Evolutionary conservation across 2,888 invertebrate genomes (phyloP), one percentile per base, ranked within the genome.

Genomic region (Leptinotarsa haldemani): DNA sequence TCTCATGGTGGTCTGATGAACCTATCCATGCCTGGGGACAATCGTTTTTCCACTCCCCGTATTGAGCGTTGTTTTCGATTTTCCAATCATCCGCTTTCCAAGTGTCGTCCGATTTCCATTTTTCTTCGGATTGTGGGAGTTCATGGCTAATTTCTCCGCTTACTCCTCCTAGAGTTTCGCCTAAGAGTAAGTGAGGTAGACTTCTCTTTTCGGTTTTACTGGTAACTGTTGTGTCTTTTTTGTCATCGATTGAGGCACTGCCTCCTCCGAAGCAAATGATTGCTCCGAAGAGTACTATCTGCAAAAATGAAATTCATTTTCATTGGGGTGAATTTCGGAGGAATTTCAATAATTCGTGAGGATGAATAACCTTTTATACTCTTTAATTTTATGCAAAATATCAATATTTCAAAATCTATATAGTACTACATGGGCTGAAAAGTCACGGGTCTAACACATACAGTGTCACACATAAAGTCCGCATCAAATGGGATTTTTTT

Each of bases 1-100:
- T 92, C 82, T 74, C 70, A 13, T 68, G 30, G 16, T 70, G 20
- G 15, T 65, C 61, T 30, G 70, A 56, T 20, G 56, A 56, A 18
- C 18, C 20, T 18, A 20, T 16, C 61, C 40, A 53, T 25, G 18
- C 13, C 47, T 46, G 15, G n/a, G 22, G 13, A 53, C 53, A 46
- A 52, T 65, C 65, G 22, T 16, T 65, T 53, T 53, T 47, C 61
- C 56, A 47, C 18, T 61, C 47, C 50, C 46, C 40, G 9, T 18
- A 67, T 12, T 69, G 40, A 12, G 15, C n/a, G 15, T 20, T 13
- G 18, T 15, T 68, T 52, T 52, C 70, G 20, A 9, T 4, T 56
- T 66, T 30, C 66, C 56, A 65, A 16, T 71, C 58, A 7, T 58
- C 40, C 2, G 15, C 53, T 47, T 46, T 53, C 52, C 48, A 50